phyloP scores from a whole-genome alignment of 1,140 invertebrate species.

The Hyposmocoma kahamanoa region DNA sequence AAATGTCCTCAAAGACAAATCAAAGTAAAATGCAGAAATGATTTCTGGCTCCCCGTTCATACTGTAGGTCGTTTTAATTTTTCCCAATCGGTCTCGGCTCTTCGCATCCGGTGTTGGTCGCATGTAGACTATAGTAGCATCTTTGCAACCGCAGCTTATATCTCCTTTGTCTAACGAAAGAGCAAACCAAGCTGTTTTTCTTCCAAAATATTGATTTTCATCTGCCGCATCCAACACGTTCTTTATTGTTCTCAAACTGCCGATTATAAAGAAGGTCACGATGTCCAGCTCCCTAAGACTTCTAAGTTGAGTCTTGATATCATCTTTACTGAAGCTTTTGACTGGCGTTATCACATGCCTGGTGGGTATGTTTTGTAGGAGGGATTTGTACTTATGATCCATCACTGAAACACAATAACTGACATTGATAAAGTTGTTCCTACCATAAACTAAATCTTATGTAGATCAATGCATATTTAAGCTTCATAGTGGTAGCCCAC shows the following conservation, averaged over 20 bases:
- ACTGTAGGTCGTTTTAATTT: slow-evolving; percentile 80
- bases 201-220: slow-evolving; percentile 68
- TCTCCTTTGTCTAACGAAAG: slow-evolving; percentile 81
- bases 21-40: slow-evolving; percentile 90
- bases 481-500: no score
- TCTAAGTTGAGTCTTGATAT: slow-evolving; percentile 78
- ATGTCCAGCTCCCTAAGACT: slow-evolving; percentile 87
- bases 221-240: slow-evolving; percentile 77
- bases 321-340: slow-evolving; percentile 65
- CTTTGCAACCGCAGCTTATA: slow-evolving; percentile 79
- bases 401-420: slow-evolving; percentile 76
- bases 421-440: neutral
- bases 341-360: slow-evolving; percentile 86
- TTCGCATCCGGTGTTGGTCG: slow-evolving; percentile 77
- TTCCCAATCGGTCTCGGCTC: slow-evolving; percentile 77
- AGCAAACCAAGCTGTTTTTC: slow-evolving; percentile 74
- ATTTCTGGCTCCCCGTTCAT: slow-evolving; percentile 81
- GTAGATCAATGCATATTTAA: neutral
- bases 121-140: slow-evolving; percentile 80
- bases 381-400: slow-evolving; percentile 93
- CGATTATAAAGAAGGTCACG: slow-evolving; percentile 90
- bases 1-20: slow-evolving; percentile 82
- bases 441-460: neutral
- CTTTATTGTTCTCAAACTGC: slow-evolving; percentile 80
- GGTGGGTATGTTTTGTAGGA: slow-evolving; percentile 90